A percentile compares a stretch with the other conserved stretches of the same genome.
These are phyloP conservation scores for Microctenopoma steveboyesi DNA, from an alignment of 2,797 vertebrate genomes.

Conservation along the genomic window DNA sequence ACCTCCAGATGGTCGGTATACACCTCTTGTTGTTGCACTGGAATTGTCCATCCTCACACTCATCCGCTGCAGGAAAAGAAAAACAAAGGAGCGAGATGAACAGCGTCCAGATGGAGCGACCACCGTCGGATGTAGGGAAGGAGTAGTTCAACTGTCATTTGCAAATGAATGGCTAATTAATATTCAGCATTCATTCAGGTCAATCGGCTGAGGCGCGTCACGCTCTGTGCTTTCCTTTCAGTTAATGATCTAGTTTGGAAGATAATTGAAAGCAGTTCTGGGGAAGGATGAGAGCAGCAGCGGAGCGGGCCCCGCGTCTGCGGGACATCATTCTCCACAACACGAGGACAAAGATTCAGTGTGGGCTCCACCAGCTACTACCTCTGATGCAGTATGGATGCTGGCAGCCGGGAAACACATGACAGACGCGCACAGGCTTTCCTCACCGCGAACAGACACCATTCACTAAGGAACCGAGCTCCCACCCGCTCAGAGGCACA, in stretches of 20 bases:
- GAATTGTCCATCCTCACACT: conserved; percentile 94
- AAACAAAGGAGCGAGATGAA: neutral
- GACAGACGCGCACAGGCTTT: conserved; percentile 30
- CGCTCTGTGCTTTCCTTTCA: conserved; percentile 34
- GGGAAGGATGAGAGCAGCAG: neutral
- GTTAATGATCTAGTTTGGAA: conserved; percentile 26
- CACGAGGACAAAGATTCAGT: conserved; percentile 53
- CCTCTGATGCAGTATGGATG: conserved; percentile 63
- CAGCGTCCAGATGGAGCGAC: conserved; percentile 51
- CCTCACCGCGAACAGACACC: neutral
- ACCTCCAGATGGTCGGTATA: conserved; percentile 95
- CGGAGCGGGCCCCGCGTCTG: conserved; percentile 23
- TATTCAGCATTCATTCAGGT: conserved; percentile 75
- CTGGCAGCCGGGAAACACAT: conserved; percentile 57
- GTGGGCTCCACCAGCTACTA: conserved; percentile 33
- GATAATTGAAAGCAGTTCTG: conserved; percentile 29
- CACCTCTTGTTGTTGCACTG: conserved; percentile 95
- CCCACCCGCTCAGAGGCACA: neutral
- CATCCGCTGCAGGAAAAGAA: conserved; percentile 68
- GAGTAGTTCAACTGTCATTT: conserved; percentile 70
- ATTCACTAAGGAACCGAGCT: neutral
- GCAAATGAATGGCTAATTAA: conserved; percentile 79
- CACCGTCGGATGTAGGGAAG: conserved; percentile 18
- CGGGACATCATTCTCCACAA: conserved; percentile 14
- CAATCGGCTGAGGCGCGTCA: conserved; percentile 60